Base-by-base conservation (phyloP, 2,113 vertebrate genomes). In the Xenopus borealis region DNA sequence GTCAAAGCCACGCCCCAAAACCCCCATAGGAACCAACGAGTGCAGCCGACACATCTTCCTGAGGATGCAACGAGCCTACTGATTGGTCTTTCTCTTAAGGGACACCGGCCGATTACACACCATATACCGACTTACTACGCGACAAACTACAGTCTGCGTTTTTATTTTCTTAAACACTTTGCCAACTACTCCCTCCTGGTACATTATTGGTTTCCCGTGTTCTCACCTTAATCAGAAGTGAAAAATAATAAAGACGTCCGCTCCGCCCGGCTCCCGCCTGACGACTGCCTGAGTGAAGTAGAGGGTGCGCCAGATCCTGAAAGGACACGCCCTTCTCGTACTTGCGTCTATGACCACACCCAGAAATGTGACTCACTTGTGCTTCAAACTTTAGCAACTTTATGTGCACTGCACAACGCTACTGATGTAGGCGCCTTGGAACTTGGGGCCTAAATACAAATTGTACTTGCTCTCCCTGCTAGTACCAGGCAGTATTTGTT, bases 261-360 rank as follows among this genome's bases (percentile, higher is more conserved):
- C 72, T 68, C 72, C 72, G 73, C 69, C 73, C 73, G 73, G 73
- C 73, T 75, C 65, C 73, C 73, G 73, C 73, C 73, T 46, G 73
- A 69, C 66, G 57, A 76, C 17, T 76, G 73, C 45, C 73, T 53
- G 46, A 53, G 45, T 44, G 19, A 44, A 66, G n/a, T 62, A 58
- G 73, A 76, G 45, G 73, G 66, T 58, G 73, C 72, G 72, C 46
- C 73, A 76, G 12, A 69, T 33, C n/a, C 8, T n/a, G 14, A 9
- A 27, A 18, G 16, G 8, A 20, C 66, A 33, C 57, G 73, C 66
- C 73, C 53, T 4, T 6, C 18, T 40, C 50, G 18, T 6, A 40
- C 55, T 62, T 50, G 50, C 66, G 73, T 52, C 23, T 27, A 20
- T 11, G 18, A 0, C 58, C 57, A 30, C 73, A 30, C 73, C 73